Percentiles rank a stretch among this genome's conserved stretches.
phyloP scores from a whole-genome alignment of 2,113 vertebrate genomes.

The Leptobrachium ailaonicum region DNA sequence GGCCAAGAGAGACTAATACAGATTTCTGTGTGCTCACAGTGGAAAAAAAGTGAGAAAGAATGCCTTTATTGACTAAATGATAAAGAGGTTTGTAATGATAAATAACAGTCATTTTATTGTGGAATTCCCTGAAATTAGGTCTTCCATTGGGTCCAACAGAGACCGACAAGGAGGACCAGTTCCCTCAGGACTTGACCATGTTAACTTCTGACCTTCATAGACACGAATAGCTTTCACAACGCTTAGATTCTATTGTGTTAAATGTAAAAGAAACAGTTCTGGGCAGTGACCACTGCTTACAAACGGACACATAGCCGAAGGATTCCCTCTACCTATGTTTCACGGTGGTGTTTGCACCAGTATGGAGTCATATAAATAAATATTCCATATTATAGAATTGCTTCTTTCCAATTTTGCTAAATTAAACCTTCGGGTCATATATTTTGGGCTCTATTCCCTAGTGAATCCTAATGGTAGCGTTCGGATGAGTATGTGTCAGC shows the following conservation, averaged over 20 bases:
- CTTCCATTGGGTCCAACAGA: constrained; percentile 92
- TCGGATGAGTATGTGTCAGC: no score
- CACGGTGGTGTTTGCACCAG: constrained; percentile 37
- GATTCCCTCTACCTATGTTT: constrained; percentile 3
- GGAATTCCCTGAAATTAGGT: constrained; percentile 99
- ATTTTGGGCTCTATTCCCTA: no score
- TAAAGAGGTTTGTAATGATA: constrained; percentile 99
- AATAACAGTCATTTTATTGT: constrained; percentile 99
- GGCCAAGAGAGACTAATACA: constrained; percentile 98
- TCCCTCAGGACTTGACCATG: constrained; percentile 82
- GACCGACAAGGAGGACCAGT: constrained; percentile 75
- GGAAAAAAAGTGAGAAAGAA: constrained; percentile 84
- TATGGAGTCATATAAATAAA: constrained; percentile 25
- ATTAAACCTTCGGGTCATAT: no score
- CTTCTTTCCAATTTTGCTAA: no score
- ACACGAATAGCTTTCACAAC: constrained; percentile 81
- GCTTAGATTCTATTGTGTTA: constrained; percentile 83
- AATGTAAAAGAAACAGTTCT: constrained; percentile 52
- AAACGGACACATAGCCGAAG: no score
- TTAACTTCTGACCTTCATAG: constrained; percentile 86
- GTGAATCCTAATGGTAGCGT: no score
- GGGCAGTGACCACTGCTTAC: neutral
- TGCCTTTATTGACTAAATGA: constrained; percentile 99
- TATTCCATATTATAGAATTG: no score
- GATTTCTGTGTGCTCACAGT: constrained; percentile 97